Conservation (phyloP, 2,113 vertebrate genomes). For the Pterocles burchelli region DNA sequence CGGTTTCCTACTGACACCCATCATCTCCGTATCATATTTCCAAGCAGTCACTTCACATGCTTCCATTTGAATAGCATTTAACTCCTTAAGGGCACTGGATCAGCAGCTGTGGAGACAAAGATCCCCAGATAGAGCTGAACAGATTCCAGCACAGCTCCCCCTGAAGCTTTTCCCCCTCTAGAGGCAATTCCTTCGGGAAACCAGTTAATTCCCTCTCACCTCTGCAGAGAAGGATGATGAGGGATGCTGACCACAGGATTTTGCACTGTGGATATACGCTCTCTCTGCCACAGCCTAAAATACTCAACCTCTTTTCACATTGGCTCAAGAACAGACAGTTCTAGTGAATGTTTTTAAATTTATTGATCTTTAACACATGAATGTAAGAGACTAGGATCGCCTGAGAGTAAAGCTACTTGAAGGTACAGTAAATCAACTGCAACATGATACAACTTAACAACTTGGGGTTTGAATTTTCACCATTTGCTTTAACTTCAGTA, state of each 20-base stretch:
- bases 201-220: background rate
- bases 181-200: background rate
- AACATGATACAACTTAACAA: background rate
- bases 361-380: background rate
- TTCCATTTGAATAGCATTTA: constrained; percentile 1
- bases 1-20: background rate
- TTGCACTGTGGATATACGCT: background rate
- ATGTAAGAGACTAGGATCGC: background rate
- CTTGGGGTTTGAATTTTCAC: background rate
- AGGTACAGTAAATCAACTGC: background rate
- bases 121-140: background rate
- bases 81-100: background rate
- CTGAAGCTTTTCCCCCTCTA: background rate
- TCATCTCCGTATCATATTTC: background rate
- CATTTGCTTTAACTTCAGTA: background rate
- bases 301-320: background rate
- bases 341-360: background rate
- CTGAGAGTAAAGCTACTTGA: background rate
- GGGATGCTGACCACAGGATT: background rate
- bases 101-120: background rate
- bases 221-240: background rate
- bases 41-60: background rate
- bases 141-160: background rate
- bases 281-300: background rate
- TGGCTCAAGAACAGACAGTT: background rate